These are phyloP conservation scores for Corythornis vintsioides DNA, from an alignment of 2,113 vertebrate genomes.

Conservation along the genomic window DNA sequence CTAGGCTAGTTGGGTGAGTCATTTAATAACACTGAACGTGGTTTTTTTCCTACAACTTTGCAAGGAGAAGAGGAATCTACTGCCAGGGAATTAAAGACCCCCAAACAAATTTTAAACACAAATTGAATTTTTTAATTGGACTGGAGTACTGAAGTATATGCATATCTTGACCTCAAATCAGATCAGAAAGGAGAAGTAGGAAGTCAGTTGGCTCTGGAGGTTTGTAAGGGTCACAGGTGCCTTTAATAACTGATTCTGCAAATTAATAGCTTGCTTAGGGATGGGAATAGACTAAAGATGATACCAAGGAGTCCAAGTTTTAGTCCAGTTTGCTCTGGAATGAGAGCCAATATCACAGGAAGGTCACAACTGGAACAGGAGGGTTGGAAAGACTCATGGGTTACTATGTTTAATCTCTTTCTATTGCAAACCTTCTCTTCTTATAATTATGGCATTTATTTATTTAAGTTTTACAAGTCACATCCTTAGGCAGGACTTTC, in stretches of 20 bases:
- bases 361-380: neutral
- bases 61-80: neutral
- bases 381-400: neutral
- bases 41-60: neutral
- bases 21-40: constrained; percentile 42
- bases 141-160: constrained; percentile 43
- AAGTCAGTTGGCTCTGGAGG: constrained; percentile 34
- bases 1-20: constrained; percentile 50
- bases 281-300: neutral
- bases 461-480: neutral
- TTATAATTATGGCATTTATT: neutral
- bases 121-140: constrained; percentile 62
- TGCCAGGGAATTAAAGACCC: constrained; percentile 27
- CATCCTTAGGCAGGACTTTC: neutral
- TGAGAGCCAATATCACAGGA: neutral
- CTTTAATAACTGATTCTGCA: constrained; percentile 10
- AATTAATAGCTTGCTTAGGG: constrained; percentile 40
- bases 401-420: neutral
- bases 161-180: constrained; percentile 46
- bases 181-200: constrained; percentile 33
- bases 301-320: neutral
- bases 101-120: constrained; percentile 57
- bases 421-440: neutral
- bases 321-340: neutral
- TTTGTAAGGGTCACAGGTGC: constrained; percentile 16